Conservation (phyloP, 2,888 invertebrate genomes). For the Zonitis immaculata region DNA sequence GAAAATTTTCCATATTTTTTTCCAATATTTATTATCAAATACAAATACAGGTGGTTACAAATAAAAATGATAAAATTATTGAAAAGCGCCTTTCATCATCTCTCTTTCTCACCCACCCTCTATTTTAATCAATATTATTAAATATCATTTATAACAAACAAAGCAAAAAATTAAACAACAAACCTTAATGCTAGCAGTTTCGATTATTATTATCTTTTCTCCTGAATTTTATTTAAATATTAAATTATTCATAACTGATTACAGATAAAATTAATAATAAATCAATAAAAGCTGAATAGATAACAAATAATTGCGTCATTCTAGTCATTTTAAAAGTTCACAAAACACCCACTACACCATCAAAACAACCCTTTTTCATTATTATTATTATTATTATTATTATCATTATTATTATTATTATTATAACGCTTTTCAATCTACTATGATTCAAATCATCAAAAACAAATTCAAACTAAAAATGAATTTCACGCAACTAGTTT, state of each 20-base stretch:
- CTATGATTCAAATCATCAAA: not conserved
- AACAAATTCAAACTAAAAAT: not conserved
- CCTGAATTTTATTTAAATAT: conserved; percentile 37
- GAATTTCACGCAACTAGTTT: not conserved
- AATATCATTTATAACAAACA: conserved; percentile 29
- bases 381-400: too few species aligned
- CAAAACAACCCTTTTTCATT: not conserved
- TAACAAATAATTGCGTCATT: conserved; percentile 28
- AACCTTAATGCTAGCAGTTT: conserved; percentile 25
- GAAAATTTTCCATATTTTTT: conserved; percentile 26
- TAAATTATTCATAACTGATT: conserved; percentile 36
- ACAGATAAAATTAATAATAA: conserved; percentile 39
- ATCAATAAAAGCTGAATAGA: conserved; percentile 39
- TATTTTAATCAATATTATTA: conserved; percentile 31
- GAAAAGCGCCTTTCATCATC: too few species aligned
- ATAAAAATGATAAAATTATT: too few species aligned
- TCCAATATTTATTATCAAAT: conserved; percentile 28
- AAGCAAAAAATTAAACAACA: conserved; percentile 7
- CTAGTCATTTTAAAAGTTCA: conserved; percentile 19
- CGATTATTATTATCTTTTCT: conserved; percentile 32
- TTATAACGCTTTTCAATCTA: not conserved
- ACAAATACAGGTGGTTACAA: conserved; percentile 37
- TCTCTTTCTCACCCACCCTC: too few species aligned
- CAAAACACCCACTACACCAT: conserved; percentile 1
- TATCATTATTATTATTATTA: too few species aligned